Evolutionary conservation across 2,113 vertebrate genomes (phyloP), one percentile per base, ranked within the genome.

Genomic region (Junco hyemalis): DNA sequence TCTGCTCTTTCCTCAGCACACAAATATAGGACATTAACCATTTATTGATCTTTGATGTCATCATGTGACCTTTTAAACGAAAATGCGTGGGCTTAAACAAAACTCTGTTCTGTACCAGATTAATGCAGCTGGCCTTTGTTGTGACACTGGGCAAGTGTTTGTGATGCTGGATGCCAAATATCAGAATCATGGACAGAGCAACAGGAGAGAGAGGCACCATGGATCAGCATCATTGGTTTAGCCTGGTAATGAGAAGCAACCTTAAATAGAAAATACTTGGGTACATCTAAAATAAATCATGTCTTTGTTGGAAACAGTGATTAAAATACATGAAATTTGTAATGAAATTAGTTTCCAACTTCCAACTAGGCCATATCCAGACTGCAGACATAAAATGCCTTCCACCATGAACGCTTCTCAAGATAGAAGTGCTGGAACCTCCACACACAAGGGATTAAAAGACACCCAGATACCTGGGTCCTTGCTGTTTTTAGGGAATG

Each of bases 1-100:
- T 65, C 88, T 68, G 47, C 60, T 83, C 61, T 71, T 81, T 88
- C 38, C 81, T 92, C 54, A 25, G 38, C 79, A 71, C 0, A 3
- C 68, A 95, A 95, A 93, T 35, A 80, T 5, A 84, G 72, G 50
- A 63, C 57, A 61, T 84, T 73, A 86, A 95, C 88, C 38, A 12
- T 84, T 76, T 92, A 66, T 87, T 83, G 85, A 81, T 88, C 82
- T 80, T 89, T 57, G 45, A 80, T 86, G 76, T 79, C 73, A 90
- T 47, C 82, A 65, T 42, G 38, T 29, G 35, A 83, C 78, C 84
- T 92, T 92, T 77, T 81, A 69, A 88, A 83, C 28, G 47, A 94
- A 83, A 89, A 96, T 38, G 50, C 0, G 0, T 66, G 57, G 63
- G 66, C 26, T 80, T 82, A 57, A 79, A 81, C 69, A 90, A 91